Base-by-base conservation (phyloP, 2,113 vertebrate genomes). In the Oncorhynchus mykiss region DNA sequence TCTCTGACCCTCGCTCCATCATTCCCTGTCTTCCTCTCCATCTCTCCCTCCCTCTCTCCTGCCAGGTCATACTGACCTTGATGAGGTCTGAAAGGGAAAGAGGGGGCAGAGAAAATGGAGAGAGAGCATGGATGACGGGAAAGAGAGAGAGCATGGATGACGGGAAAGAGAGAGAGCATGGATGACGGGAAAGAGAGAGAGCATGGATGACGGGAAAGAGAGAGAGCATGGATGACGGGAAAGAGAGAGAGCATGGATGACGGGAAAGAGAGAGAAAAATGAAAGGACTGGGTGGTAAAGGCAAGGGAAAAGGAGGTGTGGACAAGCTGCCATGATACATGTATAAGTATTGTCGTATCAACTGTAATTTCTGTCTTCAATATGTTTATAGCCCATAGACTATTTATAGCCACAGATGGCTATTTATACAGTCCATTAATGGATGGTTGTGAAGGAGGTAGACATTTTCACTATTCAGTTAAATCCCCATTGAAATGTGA, bases 361-460 rank as follows among this genome's bases (percentile, higher is more conserved):
- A 68, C 74, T 45, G 77, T 84, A 84, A 80, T 82, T 74, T 45
- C 84, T 80, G 68, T 71, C 78, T 80, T 77, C 77, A 74, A 74
- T 73, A 73, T 79, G 76, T 80, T 73, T 82, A 64, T 74, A 82
- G 82, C 66, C 75, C 71, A 54, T 11, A 13, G 34, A 68, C 84
- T 91, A 93, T 90, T 91, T 89, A 88, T 90, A 90, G 90, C 80
- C 51, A 12, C 79, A 22, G 25, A 62, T 74, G 80, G 70, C 60
- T 71, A 60, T 87, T 45, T 92, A 87, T 92, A 87, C 68, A 88
- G 73, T 71, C 80, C 73, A 29, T n/a, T 29, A 18, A 9, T 8
- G 18, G 51, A 72, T 67, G 48, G 77, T 83, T 74, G 79, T 76
- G 71, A 78, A 81, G 79, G 82, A 75, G 84, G 80, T 73, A 67